Percentiles rank a stretch among this genome's conserved stretches.
Evolutionary conservation across 2,797 vertebrate species (phyloP).

Genomic region (Helarctos malayanus): DNA sequence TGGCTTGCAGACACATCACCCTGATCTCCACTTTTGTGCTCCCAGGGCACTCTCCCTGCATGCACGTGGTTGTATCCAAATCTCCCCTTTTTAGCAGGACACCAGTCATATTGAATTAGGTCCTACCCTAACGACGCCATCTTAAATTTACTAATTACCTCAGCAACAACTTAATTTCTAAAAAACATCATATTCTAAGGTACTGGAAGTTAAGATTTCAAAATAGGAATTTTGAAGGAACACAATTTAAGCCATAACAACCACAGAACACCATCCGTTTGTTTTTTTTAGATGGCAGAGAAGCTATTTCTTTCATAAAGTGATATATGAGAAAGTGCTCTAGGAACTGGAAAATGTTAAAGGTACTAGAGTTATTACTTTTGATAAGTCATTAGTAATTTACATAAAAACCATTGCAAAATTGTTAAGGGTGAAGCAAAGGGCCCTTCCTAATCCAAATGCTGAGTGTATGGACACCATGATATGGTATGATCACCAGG

Average conservation of each 20-base stretch:
- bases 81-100: background rate
- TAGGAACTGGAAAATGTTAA: background rate
- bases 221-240: background rate
- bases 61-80: background rate
- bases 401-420: background rate
- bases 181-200: background rate
- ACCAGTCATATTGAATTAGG: background rate
- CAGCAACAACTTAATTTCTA: background rate
- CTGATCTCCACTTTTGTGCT: background rate
- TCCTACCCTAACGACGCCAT: background rate
- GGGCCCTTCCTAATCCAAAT: background rate
- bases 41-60: background rate
- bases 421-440: background rate
- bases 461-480: background rate
- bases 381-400: background rate
- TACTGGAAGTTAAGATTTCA: background rate
- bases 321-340: background rate
- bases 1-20: background rate
- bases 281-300: background rate
- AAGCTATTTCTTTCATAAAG: background rate
- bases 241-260: background rate
- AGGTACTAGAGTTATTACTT: background rate
- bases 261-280: background rate
- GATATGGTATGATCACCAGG: background rate
- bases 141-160: background rate